These are phyloP conservation scores for Tupaia chinensis DNA, from an alignment of 2,113 vertebrate species.

Conservation along the genomic window DNA sequence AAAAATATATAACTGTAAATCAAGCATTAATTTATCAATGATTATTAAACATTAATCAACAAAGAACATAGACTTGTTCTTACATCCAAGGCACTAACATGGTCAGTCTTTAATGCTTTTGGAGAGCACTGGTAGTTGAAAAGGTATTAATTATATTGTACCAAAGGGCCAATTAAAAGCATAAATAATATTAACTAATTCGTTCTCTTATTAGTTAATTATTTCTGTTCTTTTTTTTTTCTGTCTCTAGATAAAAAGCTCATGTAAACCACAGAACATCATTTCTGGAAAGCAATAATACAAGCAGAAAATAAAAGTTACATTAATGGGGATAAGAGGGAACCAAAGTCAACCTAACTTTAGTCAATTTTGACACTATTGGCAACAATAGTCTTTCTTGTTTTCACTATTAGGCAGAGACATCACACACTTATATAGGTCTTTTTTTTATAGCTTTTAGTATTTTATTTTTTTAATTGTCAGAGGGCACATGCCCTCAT, in stretches of 20 bases:
- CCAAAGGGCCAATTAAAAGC: background rate
- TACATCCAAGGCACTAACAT: background rate
- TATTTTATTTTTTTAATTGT: background rate
- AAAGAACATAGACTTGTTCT: background rate
- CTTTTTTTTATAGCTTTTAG: background rate
- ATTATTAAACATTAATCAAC: background rate
- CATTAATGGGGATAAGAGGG: background rate
- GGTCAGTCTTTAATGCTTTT: background rate
- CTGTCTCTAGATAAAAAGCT: background rate
- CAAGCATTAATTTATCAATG: background rate
- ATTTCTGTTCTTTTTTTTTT: background rate
- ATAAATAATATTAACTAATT: background rate
- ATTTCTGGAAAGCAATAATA: background rate
- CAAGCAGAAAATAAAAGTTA: background rate
- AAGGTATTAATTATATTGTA: background rate
- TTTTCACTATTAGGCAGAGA: background rate
- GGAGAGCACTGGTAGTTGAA: background rate
- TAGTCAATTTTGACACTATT: background rate
- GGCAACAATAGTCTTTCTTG: background rate
- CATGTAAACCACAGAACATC: background rate
- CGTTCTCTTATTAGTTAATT: no score
- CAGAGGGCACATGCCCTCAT: no score
- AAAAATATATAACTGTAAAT: background rate
- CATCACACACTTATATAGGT: background rate
- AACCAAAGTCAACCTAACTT: background rate